Conservation (phyloP, 37 sponge, comb jelly and placozoan genomes). For the Aphrocallistes beatrix region DNA sequence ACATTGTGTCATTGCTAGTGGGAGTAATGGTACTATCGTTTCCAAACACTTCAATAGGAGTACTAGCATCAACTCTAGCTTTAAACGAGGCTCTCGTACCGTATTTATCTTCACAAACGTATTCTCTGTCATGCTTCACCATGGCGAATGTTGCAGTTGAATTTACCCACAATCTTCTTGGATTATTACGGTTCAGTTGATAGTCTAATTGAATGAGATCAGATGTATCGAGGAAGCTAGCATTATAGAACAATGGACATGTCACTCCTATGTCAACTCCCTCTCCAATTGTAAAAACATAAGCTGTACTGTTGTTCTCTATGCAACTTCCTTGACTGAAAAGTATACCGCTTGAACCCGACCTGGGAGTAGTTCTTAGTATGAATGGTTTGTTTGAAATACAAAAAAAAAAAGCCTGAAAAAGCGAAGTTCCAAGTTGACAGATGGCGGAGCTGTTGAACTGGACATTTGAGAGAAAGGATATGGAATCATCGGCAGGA, state of each 20-base stretch:
- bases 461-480: background rate
- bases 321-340: background rate
- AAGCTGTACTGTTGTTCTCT: background rate
- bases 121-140: background rate
- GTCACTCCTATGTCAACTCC: constrained; percentile 8
- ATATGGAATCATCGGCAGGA: background rate
- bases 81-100: background rate
- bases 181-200: background rate
- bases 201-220: background rate
- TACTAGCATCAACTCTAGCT: constrained; percentile 9
- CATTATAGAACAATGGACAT: background rate
- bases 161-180: background rate
- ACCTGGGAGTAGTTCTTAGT: background rate
- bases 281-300: background rate
- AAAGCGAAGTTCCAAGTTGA: background rate
- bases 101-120: background rate
- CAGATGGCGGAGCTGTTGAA: background rate
- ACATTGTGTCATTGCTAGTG: background rate
- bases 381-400: background rate
- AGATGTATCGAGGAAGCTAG: background rate
- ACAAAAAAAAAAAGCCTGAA: background rate
- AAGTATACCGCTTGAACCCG: background rate
- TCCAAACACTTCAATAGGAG: background rate
- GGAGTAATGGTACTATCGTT: background rate
- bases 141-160: background rate